These are phyloP conservation scores for Tetragnatha montana DNA, from an alignment of 2,888 invertebrate species.

Conservation along the genomic window DNA sequence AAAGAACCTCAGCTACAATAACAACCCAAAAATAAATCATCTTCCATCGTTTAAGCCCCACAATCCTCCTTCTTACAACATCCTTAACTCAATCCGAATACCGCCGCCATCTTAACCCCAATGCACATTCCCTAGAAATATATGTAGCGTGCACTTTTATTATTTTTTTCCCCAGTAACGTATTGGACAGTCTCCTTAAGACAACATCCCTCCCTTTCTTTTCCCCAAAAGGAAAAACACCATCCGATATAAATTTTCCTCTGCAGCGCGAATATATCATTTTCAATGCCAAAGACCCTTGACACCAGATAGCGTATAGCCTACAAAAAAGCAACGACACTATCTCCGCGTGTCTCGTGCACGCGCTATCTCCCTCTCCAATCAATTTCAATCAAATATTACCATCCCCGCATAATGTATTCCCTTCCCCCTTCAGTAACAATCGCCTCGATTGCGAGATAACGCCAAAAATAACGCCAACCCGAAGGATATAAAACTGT, in stretches of 20 bases:
- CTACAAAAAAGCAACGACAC: background rate
- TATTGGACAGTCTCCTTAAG: background rate
- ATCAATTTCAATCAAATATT: slow-evolving; percentile 38
- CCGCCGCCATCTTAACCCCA: background rate
- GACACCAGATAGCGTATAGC: background rate
- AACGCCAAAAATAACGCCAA: slow-evolving; percentile 3
- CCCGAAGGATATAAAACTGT: slow-evolving; percentile 35
- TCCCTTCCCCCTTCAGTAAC: background rate
- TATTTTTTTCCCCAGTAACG: background rate
- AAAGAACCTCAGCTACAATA: background rate
- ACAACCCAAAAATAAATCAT: background rate
- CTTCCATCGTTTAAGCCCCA: background rate
- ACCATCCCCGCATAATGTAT: slow-evolving; percentile 11
- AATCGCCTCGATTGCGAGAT: background rate
- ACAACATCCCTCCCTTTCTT: background rate
- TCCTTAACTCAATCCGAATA: background rate
- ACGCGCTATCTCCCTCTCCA: background rate
- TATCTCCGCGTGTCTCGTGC: background rate
- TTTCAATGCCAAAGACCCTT: background rate
- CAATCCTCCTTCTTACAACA: background rate
- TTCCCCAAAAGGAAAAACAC: background rate
- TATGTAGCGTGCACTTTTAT: background rate
- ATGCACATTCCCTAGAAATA: background rate
- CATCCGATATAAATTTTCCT: background rate
- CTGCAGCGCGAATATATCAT: background rate